A percentile compares a stretch with the other conserved stretches of the same genome.
phyloP scores from a whole-genome alignment of 35 echinoderm and acorn worm species.

The Antedon bifida region DNA sequence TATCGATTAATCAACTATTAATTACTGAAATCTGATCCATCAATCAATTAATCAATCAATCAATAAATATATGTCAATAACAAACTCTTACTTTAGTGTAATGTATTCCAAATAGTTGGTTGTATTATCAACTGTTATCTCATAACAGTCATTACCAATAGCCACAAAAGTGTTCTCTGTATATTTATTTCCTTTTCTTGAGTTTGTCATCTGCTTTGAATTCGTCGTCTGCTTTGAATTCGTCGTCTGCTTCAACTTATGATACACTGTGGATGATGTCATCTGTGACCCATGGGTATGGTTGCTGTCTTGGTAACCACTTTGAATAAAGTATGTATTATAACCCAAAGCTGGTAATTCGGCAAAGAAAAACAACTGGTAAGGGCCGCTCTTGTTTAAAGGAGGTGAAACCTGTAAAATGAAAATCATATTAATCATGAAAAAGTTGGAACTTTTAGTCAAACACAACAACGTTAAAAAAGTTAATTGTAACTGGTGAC shows the following conservation, averaged over 20 bases:
- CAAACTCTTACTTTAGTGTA: conserved; percentile 37
- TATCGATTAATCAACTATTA: too few species aligned
- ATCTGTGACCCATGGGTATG: not conserved
- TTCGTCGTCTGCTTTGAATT: not conserved
- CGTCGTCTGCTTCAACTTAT: not conserved
- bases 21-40: too few species aligned
- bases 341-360: conserved; percentile 29
- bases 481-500: too few species aligned
- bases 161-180: not conserved
- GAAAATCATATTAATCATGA: too few species aligned
- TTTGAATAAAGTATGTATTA: conserved; percentile 10
- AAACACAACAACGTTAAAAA: too few species aligned
- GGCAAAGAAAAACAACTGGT: conserved; percentile 44
- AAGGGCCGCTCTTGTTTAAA: not conserved
- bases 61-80: too few species aligned
- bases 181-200: not conserved
- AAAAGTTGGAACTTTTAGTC: too few species aligned
- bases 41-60: too few species aligned
- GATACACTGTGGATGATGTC: conserved; percentile 11
- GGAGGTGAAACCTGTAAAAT: conserved; percentile 30
- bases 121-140: conserved; percentile 23
- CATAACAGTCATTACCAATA: conserved; percentile 45
- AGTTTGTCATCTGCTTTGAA: not conserved
- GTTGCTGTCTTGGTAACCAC: not conserved
- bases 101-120: conserved; percentile 29